Evolutionary conservation across 2,113 vertebrate species (phyloP), one percentile per base, ranked within the genome.

Genomic region (Thryonomys swinderianus): DNA sequence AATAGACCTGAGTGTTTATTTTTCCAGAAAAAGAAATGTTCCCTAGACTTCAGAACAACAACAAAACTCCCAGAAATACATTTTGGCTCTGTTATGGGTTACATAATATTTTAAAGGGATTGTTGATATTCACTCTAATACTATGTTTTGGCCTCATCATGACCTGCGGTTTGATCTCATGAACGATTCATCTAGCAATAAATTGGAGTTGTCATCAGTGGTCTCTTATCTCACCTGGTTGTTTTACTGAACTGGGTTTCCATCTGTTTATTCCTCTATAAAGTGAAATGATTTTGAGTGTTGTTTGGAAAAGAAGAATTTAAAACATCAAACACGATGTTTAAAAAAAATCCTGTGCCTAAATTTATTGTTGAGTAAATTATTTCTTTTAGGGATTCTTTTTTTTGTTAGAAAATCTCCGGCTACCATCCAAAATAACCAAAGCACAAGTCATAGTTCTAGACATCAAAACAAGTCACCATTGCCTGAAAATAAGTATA

Each of bases 11-110:
- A 64, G 12, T 3, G 74, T 93, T 94, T 90, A 76, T 62, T 93
- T 95, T 94, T 85, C 53, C 66, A n/a, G 92, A 57, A 85, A 95
- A 88, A 66, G 86, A 90, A 91, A 91, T 88, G 87, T 93, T 81
- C 73, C 23, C 45, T 71, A 85, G 64, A 48, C 66, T 85, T 91
- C 55, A 88, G 71, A 86, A 78, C 48, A 94, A 90, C 27, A 42
- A 45, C 66, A 93, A 85, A 94, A 71, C 32, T 94, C 37, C 34
- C 34, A 59, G 45, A 18, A 89, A 83, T 89, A 78, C 78, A 45
- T 95, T 86, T 91, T 95, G 73, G 53, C 40, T 91, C 93, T 82
- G 34, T 81, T 88, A 89, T 78, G 61, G 30, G 20, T 93, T 95
- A 86, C 78, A 32, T 25, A 83, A 61, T 83, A 79, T 85, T 81